Conservation (phyloP, 2,113 vertebrate species). For the Struthidea cinerea region DNA sequence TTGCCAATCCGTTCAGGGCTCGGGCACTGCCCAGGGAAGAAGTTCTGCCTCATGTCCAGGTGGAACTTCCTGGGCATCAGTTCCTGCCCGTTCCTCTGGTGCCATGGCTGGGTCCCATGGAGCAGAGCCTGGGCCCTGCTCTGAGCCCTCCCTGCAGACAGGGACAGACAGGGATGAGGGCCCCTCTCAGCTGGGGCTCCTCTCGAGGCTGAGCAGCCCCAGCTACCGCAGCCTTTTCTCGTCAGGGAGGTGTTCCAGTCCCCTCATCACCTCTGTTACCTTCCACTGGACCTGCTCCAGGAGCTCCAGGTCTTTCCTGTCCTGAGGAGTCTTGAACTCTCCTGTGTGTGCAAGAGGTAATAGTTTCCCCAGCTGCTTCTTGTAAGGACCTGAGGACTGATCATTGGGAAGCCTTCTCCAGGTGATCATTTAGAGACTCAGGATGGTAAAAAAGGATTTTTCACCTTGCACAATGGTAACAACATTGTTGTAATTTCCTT, state of each 20-base stretch:
- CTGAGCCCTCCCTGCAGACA: not conserved
- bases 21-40: not conserved
- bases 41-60: not conserved
- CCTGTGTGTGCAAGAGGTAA: not conserved
- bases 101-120: not conserved
- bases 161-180: not conserved
- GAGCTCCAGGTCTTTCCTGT: not conserved
- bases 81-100: not conserved
- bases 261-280: not conserved
- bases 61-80: not conserved
- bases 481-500: not conserved
- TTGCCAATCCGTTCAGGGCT: not conserved
- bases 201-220: fast-evolving
- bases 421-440: not conserved
- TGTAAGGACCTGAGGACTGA: not conserved
- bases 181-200: not conserved
- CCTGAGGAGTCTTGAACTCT: not conserved
- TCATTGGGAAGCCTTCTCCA: not conserved
- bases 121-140: not conserved
- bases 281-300: not conserved
- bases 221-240: not conserved
- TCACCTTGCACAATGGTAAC: not conserved
- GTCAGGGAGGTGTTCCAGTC: fast-evolving
- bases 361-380: not conserved
- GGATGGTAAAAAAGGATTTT: not conserved